Base-by-base conservation (phyloP, 1,140 invertebrate genomes). In the Drosophila pseudoobscura region DNA sequence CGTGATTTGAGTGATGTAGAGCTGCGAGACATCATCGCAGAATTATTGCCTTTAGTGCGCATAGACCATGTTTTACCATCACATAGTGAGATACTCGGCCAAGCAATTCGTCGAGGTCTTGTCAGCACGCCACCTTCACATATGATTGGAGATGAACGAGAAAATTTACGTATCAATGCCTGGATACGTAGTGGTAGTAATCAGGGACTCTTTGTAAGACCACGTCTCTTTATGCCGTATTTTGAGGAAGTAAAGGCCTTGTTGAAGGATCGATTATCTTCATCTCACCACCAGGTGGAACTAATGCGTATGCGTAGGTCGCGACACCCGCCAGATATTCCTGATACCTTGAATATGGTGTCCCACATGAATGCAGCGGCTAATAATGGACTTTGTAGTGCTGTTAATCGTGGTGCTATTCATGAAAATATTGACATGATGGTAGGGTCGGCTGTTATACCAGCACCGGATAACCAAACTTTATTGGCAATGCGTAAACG, bases 281-380 rank as follows among this genome's bases (percentile, higher is more conserved):
- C 89, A 6, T 90, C 90, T 0, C 84, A 91, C 43, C 88, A 91
- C 58, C 96, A 97, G 91, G 94, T 94, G 39, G 96, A 97, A 85
- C 88, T 96, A 51, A 93, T 96, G 62, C 94, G 96, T 20, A 93
- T 96, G 82, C 93, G 96, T 74, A 92, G 95, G 62, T 93, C 94
- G 15, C 92, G 95, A 17, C 93, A 93, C 77, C 94, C 95, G 65
- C 94, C 94, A 22, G 95, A 96, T 90, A 98, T 98, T 85, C 97
- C 97, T 0, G 98, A 99, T 92, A 97, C 97, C 2, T 92, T 98
- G 26, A 98, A 98, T 90, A 98, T 99, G 98, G 96, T 98, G 24
- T 92, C 91, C 43, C 82, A 90, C 4, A 89, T 92, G 75, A 92
- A 92, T 49, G 84, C 84, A 15, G 62, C 69, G 52, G 44, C 79